Evolutionary conservation across 2,797 vertebrate species (phyloP).

Genomic region (Anomalospiza imberbis): DNA sequence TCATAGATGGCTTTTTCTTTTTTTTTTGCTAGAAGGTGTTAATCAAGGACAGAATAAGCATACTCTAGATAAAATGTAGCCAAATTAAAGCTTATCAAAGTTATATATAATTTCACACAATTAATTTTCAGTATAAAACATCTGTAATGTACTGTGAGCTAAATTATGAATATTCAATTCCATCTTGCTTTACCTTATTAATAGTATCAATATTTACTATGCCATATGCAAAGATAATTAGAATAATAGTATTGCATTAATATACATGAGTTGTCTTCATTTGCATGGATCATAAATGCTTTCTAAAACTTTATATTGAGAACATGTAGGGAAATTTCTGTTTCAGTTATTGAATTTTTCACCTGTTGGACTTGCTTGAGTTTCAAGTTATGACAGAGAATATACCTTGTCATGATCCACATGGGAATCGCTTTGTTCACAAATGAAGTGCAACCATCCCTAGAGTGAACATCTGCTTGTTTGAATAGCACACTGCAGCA

Average conservation of each 20-base stretch:
- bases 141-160: background rate
- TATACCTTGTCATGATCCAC: background rate
- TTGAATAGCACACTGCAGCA: background rate
- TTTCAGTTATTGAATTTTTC: background rate
- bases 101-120: slow-evolving; percentile 16
- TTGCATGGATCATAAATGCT: background rate
- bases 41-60: slow-evolving; percentile 8
- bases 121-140: slow-evolving; percentile 17
- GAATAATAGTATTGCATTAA: background rate
- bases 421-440: background rate
- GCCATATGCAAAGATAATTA: slow-evolving; percentile 3
- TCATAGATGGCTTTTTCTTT: background rate
- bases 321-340: background rate
- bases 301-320: background rate
- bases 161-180: slow-evolving; percentile 35
- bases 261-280: background rate
- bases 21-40: background rate
- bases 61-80: background rate
- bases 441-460: background rate
- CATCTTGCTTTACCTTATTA: slow-evolving; percentile 13
- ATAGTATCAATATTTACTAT: slow-evolving; percentile 40
- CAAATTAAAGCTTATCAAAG: background rate
- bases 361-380: background rate
- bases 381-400: background rate
- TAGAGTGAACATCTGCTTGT: background rate